Evolutionary conservation across 2,888 invertebrate species (phyloP), one percentile per base, ranked within the genome.

Genomic region (Spatulosminthurus flaviceps): DNA sequence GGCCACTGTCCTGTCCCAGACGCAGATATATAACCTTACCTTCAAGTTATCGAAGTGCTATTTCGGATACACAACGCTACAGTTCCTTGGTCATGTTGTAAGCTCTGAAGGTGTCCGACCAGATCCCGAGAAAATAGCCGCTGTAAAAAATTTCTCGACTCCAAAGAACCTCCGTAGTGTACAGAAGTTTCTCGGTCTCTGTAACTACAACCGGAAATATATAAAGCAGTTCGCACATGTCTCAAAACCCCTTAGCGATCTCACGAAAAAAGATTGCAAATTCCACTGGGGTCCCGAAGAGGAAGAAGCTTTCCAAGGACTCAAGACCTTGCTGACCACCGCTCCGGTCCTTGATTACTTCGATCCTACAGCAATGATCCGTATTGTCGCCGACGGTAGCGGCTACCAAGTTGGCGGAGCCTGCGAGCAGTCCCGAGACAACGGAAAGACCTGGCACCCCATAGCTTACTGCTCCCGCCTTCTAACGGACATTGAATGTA

Each of bases 31-130:
- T 41, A 41, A 41, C 13, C 41, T 41, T 41, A 41, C 41, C 41
- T 41, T 88, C 0, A 86, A 85, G 61, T 72, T 85, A 0, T 70
- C 21, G 0, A 87, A 87, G 79, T 86, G 86, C 71, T 69, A 80
- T 16, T 86, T 87, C 79, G 84, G 82, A 0, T 70, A 79, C 13
- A 75, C 79, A 5, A 69, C 83, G 34, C 29, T 88, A 1, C 82
- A 84, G 64, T 87, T 86, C 78, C 79, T 88, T 1, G 87, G 87
- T 0, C 87, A 86, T 75, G 43, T 86, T 0, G 86, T 88, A 0
- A 86, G 86, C 77, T 60, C 77, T 4, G 60, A 85, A 0, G 83
- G 82, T n/a, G 72, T 82, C 5, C 61, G 71, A 26, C 76, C 77
- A 19, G 78, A 83, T 41, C 82, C 82, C 0, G 78, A 77, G 0